Percentiles rank a stretch among this genome's conserved stretches.
These are phyloP conservation scores for Mycalesis mineus DNA, from an alignment of 2,888 invertebrate species.

Conservation along the genomic window DNA sequence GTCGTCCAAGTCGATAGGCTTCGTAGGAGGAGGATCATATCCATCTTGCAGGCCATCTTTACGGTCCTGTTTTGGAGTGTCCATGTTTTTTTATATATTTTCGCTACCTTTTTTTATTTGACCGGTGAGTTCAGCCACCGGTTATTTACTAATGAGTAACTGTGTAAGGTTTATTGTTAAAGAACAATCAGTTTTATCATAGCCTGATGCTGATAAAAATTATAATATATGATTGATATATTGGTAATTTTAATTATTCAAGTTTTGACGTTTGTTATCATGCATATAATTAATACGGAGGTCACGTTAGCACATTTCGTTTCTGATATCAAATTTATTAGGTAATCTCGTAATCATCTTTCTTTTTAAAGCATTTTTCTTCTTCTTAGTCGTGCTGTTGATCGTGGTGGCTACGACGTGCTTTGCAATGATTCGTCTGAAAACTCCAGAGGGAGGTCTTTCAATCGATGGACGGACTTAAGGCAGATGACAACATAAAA, in stretches of 20 bases:
- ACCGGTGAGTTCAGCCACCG: background rate
- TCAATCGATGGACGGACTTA: too few relatives aligned
- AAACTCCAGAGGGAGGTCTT: too few relatives aligned
- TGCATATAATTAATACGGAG: background rate
- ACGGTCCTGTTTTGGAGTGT: background rate
- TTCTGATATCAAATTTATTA: too few relatives aligned
- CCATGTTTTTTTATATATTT: background rate
- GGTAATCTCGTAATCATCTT: too few relatives aligned
- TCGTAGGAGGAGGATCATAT: background rate
- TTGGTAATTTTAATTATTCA: background rate
- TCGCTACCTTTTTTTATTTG: background rate
- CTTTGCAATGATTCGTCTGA: too few relatives aligned
- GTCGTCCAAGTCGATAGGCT: slow-evolving; percentile 53
- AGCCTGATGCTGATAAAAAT: background rate
- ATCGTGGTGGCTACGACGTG: too few relatives aligned
- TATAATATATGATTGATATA: background rate
- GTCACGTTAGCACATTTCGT: too few relatives aligned
- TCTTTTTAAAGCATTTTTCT: too few relatives aligned
- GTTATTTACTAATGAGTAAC: slow-evolving; percentile 2
- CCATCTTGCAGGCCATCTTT: slow-evolving; percentile 3
- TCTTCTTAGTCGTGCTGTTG: too few relatives aligned
- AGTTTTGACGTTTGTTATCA: background rate
- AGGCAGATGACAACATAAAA: too few relatives aligned
- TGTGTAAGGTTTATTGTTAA: background rate
- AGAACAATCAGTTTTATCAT: background rate